phyloP scores from a whole-genome alignment of 1,140 invertebrate species.

The Lasaia peninsularis region DNA sequence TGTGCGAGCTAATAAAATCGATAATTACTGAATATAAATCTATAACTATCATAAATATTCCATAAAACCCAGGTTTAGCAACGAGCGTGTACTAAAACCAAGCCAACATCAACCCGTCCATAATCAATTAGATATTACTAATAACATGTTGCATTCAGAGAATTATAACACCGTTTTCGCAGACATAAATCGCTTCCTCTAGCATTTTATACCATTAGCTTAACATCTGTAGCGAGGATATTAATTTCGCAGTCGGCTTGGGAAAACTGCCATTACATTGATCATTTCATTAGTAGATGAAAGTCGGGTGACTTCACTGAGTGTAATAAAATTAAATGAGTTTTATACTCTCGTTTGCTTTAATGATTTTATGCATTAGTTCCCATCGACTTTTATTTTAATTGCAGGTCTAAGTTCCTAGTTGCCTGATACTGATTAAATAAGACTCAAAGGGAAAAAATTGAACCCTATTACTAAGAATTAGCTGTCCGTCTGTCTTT shows the following conservation, averaged over 20 bases:
- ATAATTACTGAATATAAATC: not conserved
- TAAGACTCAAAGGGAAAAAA: too few relatives aligned
- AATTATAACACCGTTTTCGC: conserved; percentile 1
- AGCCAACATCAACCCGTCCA: not conserved
- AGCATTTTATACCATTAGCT: conserved; percentile 6
- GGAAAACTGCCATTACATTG: conserved; percentile 8
- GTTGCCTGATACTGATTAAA: too few relatives aligned
- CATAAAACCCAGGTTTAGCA: not conserved
- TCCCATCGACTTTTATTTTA: too few relatives aligned
- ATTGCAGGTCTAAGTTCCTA: too few relatives aligned
- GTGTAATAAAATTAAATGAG: not conserved
- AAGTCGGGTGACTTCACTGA: conserved; percentile 1
- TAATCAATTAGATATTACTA: conserved; percentile 5
- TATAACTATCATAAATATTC: not conserved
- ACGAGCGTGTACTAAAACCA: not conserved
- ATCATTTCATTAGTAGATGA: conserved; percentile 4
- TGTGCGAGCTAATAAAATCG: too few relatives aligned
- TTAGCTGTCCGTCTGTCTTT: too few relatives aligned
- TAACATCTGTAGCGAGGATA: conserved; percentile 8
- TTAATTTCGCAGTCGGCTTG: conserved; percentile 7
- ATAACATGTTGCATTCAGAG: not conserved
- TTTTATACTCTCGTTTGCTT: not conserved
- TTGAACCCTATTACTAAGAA: too few relatives aligned
- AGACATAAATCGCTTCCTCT: conserved; percentile 4
- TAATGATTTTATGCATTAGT: not conserved